These are phyloP conservation scores for Archips crataeganus DNA, from an alignment of 2,888 invertebrate species.

Conservation along the genomic window DNA sequence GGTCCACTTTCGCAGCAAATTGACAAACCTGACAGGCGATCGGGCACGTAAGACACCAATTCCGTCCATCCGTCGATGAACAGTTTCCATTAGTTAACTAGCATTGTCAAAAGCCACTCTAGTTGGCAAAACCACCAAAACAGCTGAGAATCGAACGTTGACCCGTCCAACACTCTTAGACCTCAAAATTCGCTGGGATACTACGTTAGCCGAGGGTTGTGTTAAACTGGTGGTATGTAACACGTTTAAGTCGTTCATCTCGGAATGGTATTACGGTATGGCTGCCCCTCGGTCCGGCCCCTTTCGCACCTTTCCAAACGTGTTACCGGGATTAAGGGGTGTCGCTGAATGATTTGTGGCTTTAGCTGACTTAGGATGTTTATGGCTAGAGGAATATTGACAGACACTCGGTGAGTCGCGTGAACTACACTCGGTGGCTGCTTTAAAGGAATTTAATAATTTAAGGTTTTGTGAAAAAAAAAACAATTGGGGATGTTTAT, in stretches of 20 bases:
- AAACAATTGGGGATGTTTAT: too few species aligned
- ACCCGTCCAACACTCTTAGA: conserved; percentile 61
- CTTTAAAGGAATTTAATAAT: background rate
- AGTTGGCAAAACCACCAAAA: conserved; percentile 76
- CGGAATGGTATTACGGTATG: conserved; percentile 82
- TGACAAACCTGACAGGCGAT: conserved; percentile 52
- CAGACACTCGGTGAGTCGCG: conserved; percentile 18
- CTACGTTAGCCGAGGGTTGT: conserved; percentile 49
- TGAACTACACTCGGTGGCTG: background rate
- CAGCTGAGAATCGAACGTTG: conserved; percentile 73
- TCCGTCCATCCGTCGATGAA: conserved; percentile 61
- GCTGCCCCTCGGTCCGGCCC: conserved; percentile 56
- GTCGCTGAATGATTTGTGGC: conserved; percentile 57
- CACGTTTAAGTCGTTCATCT: conserved; percentile 83
- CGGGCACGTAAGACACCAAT: conserved; percentile 68
- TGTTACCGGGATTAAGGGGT: conserved; percentile 72
- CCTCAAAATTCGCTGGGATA: conserved; percentile 43
- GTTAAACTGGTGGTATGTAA: conserved; percentile 68
- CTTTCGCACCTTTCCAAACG: conserved; percentile 64
- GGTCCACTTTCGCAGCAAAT: conserved; percentile 57
- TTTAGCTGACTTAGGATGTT: conserved; percentile 44
- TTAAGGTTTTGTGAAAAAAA: too few species aligned
- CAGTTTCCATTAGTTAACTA: conserved; percentile 79
- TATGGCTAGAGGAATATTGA: conserved; percentile 36
- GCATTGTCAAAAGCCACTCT: conserved; percentile 81